phyloP scores from a whole-genome alignment of 2,113 vertebrate species.

The Gopherus flavomarginatus region DNA sequence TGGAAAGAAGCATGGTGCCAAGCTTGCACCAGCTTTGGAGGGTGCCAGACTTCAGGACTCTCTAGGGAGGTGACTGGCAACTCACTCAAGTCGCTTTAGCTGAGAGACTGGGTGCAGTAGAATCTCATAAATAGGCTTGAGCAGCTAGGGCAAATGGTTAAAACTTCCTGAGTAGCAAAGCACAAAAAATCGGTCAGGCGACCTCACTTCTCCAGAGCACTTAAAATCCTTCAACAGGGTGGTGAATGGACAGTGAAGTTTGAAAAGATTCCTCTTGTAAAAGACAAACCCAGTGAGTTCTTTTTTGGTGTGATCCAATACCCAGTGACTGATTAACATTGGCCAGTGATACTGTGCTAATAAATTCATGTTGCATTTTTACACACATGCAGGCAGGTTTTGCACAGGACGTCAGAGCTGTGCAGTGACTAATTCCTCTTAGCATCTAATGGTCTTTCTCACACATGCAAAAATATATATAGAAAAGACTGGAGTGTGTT shows the following conservation, averaged over 20 bases:
- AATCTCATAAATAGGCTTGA: not conserved
- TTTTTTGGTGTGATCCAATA: not conserved
- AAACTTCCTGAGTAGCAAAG: not conserved
- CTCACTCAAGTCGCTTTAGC: constrained; percentile 1
- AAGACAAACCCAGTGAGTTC: not conserved
- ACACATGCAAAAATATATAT: not conserved
- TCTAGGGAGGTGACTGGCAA: fast-evolving
- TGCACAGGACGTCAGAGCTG: not conserved
- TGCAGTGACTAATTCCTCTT: not conserved
- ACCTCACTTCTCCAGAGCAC: not conserved
- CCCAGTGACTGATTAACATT: no score
- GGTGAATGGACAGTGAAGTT: not conserved
- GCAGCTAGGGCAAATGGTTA: not conserved
- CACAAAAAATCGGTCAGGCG: fast-evolving
- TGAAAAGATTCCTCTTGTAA: not conserved
- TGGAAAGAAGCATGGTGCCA: not conserved
- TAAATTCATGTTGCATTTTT: not conserved
- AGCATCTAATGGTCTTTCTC: not conserved
- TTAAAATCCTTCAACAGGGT: fast-evolving
- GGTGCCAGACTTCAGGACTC: not conserved
- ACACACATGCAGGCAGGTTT: not conserved
- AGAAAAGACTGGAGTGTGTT: not conserved
- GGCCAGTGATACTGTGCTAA: not conserved
- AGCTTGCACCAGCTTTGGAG: not conserved
- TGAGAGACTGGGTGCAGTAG: not conserved